Evolutionary conservation across 2,113 vertebrate genomes (phyloP), one percentile per base, ranked within the genome.

Genomic region (Serilophus lunatus): DNA sequence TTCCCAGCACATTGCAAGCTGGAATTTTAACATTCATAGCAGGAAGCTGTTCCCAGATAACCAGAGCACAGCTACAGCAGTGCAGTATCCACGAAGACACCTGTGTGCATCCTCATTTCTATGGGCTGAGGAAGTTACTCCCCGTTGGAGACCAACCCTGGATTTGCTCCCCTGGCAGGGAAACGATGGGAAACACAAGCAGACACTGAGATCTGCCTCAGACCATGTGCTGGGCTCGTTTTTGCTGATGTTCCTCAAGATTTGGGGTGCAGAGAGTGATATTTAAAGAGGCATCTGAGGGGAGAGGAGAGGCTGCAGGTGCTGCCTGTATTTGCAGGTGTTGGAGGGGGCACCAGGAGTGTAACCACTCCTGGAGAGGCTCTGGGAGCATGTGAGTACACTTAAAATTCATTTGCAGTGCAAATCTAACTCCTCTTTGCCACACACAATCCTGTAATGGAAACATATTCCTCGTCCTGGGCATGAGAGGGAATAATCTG

Each of bases 111-210:
- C 57, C 71, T 17, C 13, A 3, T 20, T 26, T 5, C 42, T 18
- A 4, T 3, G 3, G 1, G 2, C 22, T 40, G 56, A 59, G 29
- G 3, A 14, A 65, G 17, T 38, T 10, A 8, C 29, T 7, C 0
- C 0, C 0, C 0, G 0, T 0, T 16, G 35, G 36, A 78, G 36
- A 33, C 33, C 53, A 42, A 19, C n/a, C 0, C 38, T 13, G 93
- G 53, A 1, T 56, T 13, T 44, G 29, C 8, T 3, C 3, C 45
- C 59, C 49, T 2, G 0, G 14, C 1, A 23, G 42, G 68, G 28
- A 10, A 5, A 4, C 4, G 0, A 12, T 7, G 29, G 57, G 29
- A 16, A 47, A 6, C 65, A 3, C 63, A 28, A 23, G n/a, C n/a
- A n/a, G n/a, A n/a, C n/a, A n/a, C n/a, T n/a, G n/a, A 33, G n/a